A percentile compares a stretch with the other conserved stretches of the same genome.
phyloP scores from a whole-genome alignment of 2,113 vertebrate genomes.

The Hydrochoerus hydrochaeris region DNA sequence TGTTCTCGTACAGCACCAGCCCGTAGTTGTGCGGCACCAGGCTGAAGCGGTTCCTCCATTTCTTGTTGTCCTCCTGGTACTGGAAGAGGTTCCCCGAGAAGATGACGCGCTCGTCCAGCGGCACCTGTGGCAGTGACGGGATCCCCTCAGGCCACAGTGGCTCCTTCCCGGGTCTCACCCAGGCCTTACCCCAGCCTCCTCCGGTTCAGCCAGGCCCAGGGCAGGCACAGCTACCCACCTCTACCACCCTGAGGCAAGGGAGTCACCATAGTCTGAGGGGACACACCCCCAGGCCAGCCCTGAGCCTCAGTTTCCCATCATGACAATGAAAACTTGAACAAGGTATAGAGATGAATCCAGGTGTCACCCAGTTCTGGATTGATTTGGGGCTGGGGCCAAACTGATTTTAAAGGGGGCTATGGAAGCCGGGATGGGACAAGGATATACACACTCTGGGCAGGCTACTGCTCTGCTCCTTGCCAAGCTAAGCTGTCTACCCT shows the following conservation, averaged over 20 bases:
- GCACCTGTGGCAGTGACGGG: conserved; percentile 84
- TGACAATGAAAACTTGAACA: background rate
- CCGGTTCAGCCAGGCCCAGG: too few relatives aligned
- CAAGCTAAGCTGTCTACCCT: background rate
- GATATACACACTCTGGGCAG: fast-evolving
- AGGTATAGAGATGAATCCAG: fast-evolving
- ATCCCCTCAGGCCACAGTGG: background rate
- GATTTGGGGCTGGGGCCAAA: background rate
- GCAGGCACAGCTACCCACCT: background rate
- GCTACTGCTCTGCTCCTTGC: background rate
- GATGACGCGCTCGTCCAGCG: conserved; percentile 91
- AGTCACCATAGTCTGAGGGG: background rate
- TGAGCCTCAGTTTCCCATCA: background rate
- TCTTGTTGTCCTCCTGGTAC: conserved; percentile 95
- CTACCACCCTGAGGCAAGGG: fast-evolving
- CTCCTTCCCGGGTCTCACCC: background rate
- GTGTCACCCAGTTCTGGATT: background rate
- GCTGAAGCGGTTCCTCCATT: conserved; percentile 95
- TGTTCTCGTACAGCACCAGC: conserved; percentile 92
- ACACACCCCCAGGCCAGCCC: background rate
- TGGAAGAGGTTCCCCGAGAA: conserved; percentile 96
- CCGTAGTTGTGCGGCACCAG: conserved; percentile 93
- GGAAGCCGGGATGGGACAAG: background rate
- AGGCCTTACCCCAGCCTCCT: background rate
- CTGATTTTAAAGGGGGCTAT: background rate